phyloP scores from a whole-genome alignment of 2,888 invertebrate species.

The Dasypogon diadema region DNA sequence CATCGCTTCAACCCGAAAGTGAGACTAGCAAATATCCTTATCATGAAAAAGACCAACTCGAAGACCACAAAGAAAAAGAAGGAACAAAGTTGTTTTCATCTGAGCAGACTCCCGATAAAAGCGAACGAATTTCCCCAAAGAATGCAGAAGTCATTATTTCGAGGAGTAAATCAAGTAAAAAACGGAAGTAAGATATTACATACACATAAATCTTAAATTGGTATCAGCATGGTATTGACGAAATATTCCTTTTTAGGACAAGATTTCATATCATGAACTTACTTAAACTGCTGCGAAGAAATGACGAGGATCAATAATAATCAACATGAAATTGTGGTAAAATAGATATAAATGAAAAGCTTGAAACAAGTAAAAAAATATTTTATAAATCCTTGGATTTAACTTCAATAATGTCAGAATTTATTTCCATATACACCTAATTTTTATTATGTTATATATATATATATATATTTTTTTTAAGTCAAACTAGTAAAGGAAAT shows the following conservation, averaged over 20 bases:
- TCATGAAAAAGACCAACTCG: background rate
- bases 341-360: no score
- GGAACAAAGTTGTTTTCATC: background rate
- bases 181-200: background rate
- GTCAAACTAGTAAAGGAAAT: no score
- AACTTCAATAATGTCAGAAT: no score
- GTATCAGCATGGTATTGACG: background rate
- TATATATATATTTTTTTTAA: no score
- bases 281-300: conserved; percentile 13
- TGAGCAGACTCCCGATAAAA: background rate
- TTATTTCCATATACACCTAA: no score
- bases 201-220: background rate
- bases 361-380: no score
- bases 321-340: no score
- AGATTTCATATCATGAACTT: conserved; percentile 17
- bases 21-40: background rate
- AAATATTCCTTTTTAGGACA: background rate
- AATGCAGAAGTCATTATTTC: background rate
- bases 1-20: background rate
- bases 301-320: background rate
- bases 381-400: no score
- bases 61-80: background rate
- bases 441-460: no score
- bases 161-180: background rate
- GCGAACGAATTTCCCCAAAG: background rate